Evolutionary conservation across 1,140 invertebrate genomes (phyloP).

Genomic region (Neodiprion pinetum): DNA sequence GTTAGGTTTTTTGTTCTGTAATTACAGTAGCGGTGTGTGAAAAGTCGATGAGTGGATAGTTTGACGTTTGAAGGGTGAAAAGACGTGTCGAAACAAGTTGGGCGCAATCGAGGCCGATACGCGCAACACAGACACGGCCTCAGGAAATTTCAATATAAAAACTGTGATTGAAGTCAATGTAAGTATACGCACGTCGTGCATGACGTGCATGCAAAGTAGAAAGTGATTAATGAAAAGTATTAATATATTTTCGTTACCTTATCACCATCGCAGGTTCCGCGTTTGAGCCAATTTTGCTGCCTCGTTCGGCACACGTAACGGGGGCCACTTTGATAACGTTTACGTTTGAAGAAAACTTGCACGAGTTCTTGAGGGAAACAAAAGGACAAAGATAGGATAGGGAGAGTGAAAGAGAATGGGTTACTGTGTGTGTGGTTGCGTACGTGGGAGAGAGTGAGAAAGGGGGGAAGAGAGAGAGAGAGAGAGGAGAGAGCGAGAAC

Average conservation of each 20-base stretch:
- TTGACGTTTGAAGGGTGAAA: too few relatives aligned
- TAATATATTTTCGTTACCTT: conserved; percentile 42
- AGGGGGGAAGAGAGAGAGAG: neutral
- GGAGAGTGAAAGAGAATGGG: neutral
- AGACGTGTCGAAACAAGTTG: too few relatives aligned
- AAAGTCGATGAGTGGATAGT: too few relatives aligned
- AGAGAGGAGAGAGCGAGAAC: neutral
- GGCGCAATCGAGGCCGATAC: too few relatives aligned
- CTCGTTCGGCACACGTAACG: conserved; percentile 43
- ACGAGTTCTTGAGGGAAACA: neutral
- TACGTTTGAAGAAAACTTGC: neutral
- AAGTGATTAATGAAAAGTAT: too few relatives aligned
- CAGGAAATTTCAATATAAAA: too few relatives aligned
- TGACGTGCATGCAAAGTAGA: too few relatives aligned
- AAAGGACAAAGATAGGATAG: neutral
- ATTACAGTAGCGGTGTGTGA: too few relatives aligned
- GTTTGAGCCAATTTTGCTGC: conserved; percentile 52
- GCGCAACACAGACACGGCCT: too few relatives aligned
- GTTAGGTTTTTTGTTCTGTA: too few relatives aligned
- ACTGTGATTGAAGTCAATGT: too few relatives aligned
- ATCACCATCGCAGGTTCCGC: conserved; percentile 60
- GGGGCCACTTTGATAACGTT: conserved; percentile 42
- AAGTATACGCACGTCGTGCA: too few relatives aligned
- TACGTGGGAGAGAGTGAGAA: neutral
- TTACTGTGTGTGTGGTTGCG: neutral